Conservation (phyloP, 2,113 vertebrate species). For the Nipponia nippon region DNA sequence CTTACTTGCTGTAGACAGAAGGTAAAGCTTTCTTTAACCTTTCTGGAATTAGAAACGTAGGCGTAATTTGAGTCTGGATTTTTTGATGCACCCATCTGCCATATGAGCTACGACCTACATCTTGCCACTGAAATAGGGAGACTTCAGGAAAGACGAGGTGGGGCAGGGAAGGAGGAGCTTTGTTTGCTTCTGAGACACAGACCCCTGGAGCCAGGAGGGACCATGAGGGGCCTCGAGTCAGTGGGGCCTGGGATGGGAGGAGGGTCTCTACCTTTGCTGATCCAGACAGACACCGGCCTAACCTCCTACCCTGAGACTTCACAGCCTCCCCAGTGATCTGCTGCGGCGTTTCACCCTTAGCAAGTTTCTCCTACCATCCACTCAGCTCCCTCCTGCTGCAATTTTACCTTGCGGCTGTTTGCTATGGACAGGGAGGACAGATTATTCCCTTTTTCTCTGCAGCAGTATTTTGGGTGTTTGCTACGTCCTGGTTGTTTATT, state of each 20-base stretch:
- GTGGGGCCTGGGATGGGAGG: background rate
- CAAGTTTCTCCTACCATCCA: background rate
- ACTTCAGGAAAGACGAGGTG: background rate
- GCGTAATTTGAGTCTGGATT: background rate
- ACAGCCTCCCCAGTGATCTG: background rate
- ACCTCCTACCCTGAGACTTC: background rate
- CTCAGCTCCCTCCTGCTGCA: background rate
- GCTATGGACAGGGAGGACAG: background rate
- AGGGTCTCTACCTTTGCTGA: background rate
- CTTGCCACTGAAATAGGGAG: background rate
- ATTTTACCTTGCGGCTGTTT: background rate
- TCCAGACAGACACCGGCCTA: background rate
- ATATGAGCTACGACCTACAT: background rate
- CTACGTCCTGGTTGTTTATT: background rate
- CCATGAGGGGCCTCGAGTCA: background rate
- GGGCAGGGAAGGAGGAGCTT: background rate
- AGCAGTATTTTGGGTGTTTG: background rate
- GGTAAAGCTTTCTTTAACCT: slow-evolving; percentile 5
- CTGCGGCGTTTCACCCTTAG: background rate
- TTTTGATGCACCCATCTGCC: background rate
- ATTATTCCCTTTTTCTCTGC: background rate
- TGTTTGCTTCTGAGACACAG: background rate
- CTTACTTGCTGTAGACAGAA: background rate
- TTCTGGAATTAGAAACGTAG: background rate
- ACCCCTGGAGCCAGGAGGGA: background rate